Evolutionary conservation across 2,113 vertebrate species (phyloP), one percentile per base, ranked within the genome.

Genomic region (Pionites leucogaster): DNA sequence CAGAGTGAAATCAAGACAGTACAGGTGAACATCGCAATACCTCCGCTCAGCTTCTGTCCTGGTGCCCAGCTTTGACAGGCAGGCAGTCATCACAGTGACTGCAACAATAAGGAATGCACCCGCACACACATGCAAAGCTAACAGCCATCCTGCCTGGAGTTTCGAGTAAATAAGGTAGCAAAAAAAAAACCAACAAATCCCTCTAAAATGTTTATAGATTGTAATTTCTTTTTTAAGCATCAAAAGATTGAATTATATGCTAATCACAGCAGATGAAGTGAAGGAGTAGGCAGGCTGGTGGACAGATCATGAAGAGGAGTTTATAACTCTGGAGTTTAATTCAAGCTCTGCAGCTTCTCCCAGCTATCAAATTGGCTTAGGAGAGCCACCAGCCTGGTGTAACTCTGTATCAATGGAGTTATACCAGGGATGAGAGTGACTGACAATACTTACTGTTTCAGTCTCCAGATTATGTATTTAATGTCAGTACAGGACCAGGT

Each of bases 281-380:
- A 60, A 63, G 20, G 37, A 91, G 11, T 5, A 50, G 20, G 59
- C 25, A 84, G 22, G 17, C 11, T 50, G 39, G 37, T 67, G 16
- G 49, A 70, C 25, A 70, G 64, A 82, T 41, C 41, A 79, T 0
- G 2, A 31, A 68, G n/a, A 22, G 0, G 9, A 33, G 41, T 82
- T 82, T 31, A 0, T 47, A 65, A 69, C 35, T 70, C 33, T 24
- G 39, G 63, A 77, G 50, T 72, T 94, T 25, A 59, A 83, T 77
- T 88, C 42, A 39, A 94, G 53, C 71, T 77, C 71, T 81, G 53
- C 39, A 83, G 68, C 64, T 39, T 86, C 79, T 90, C 39, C 55
- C 64, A 81, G 60, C 28, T 53, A 5, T 14, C 31, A 39, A 15
- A 31, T 2, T 0, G 3, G 17, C 8, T 33, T 24, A 76, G 49